Base-by-base conservation (phyloP, 2,113 vertebrate species). In the Eulacestoma nigropectus region DNA sequence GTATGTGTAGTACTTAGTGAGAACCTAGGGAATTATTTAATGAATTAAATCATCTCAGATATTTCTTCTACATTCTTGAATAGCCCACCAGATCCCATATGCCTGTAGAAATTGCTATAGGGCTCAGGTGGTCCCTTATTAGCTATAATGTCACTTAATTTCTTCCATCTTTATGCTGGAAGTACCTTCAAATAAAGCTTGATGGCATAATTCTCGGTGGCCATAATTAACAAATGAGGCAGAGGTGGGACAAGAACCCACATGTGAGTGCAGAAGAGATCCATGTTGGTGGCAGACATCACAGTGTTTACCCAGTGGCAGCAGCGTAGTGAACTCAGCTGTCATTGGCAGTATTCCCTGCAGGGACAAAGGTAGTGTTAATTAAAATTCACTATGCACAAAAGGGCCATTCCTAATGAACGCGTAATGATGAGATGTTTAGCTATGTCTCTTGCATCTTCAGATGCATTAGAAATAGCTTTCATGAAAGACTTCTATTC, bases 71-170 rank as follows among this genome's bases (percentile, higher is more conserved):
- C 72, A 67, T 95, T 95, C 74, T 94, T 90, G 79, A 96, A 79
- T 96, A 93, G 42, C 85, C n/a, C 82, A 91, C 56, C 17, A 91
- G 85, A 90, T 90, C 90, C 79, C 70, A 60, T 55, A 80, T 67
- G 94, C 59, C 73, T 67, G 59, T 90, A 78, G 64, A 93, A 95
- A 94, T 74, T 95, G 82, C 90, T 91, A 8, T 46, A 90, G 85
- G 85, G 88, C 90, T 95, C 90, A 96, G 90, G 93, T 96, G 94
- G 87, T 91, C 87, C 39, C 85, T 95, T 91, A 95, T 95, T 95
- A 96, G 44, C n/a, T 72, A 8, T 84, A 93, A 91, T 90, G 75
- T 69, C 70, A 83, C 90, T 96, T 94, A 94, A 93, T 96, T 95
- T 96, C 55, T 92, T 94, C 79, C 56, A 59, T 93, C 64, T 93